Percentiles rank a stretch among this genome's conserved stretches.
Conservation (phyloP, 2,888 invertebrate genomes). For the Teleiodes luculella region DNA sequence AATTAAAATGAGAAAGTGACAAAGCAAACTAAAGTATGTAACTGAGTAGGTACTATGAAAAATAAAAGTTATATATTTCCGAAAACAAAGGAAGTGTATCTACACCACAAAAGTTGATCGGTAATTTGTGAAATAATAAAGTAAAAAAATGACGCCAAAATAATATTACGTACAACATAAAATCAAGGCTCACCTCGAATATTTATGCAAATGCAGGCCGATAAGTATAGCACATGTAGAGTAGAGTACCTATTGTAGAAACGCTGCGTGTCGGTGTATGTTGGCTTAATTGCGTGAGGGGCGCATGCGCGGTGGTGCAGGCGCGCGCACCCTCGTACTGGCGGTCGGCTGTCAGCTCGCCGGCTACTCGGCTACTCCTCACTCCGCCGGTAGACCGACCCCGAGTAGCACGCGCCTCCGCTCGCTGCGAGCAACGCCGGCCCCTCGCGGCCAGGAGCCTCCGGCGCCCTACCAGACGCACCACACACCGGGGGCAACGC, state of each 20-base stretch:
- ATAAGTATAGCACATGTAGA: constrained; percentile 40
- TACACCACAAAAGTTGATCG: not conserved
- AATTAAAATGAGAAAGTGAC: not conserved
- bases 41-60: not conserved
- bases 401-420: constrained; percentile 64
- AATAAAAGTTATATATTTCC: not conserved
- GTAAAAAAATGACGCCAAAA: not conserved
- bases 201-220: constrained; percentile 35
- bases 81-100: not conserved
- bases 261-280: constrained; percentile 41
- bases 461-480: constrained; percentile 57
- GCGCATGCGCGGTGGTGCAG: constrained; percentile 66
- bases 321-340: constrained; percentile 52
- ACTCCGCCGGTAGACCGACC: constrained; percentile 73
- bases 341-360: constrained; percentile 45
- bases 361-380: constrained; percentile 31
- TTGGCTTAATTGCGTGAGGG: constrained; percentile 38
- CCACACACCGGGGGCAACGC: constrained; percentile 49
- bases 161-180: constrained; percentile 15
- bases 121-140: constrained; percentile 11
- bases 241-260: constrained; percentile 38
- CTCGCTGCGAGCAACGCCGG: constrained; percentile 72
- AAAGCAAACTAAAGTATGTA: not conserved
- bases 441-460: constrained; percentile 74
- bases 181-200: constrained; percentile 37